A percentile compares a stretch with the other conserved stretches of the same genome.
These are phyloP conservation scores for Streptopelia turtur DNA, from an alignment of 2,797 vertebrate species.

Conservation along the genomic window DNA sequence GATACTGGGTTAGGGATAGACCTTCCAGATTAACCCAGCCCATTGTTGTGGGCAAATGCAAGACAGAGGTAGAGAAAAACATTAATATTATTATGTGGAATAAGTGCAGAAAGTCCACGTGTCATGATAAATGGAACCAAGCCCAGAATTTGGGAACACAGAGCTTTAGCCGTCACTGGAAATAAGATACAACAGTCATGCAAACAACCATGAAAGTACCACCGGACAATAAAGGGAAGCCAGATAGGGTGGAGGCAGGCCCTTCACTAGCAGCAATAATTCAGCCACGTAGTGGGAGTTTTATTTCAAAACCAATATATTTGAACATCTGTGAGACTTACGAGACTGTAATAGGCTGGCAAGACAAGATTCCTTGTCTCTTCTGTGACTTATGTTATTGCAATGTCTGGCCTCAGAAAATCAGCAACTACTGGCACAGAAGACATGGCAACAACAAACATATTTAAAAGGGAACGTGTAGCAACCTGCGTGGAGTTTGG, in stretches of 20 bases:
- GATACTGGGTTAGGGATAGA: neutral
- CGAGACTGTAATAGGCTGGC: conserved; percentile 32
- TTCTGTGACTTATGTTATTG: conserved; percentile 50
- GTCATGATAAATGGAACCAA: neutral
- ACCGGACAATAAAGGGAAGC: neutral
- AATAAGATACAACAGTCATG: neutral
- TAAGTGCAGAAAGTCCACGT: neutral
- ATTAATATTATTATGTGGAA: neutral
- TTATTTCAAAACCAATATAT: conserved; percentile 57
- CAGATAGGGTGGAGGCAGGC: conserved; percentile 47
- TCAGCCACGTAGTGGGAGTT: conserved; percentile 40
- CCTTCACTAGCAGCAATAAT: conserved; percentile 27
- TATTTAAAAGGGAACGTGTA: conserved; percentile 28
- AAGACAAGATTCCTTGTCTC: conserved; percentile 46
- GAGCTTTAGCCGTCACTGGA: neutral
- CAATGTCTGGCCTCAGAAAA: conserved; percentile 47
- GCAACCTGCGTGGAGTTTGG: neutral
- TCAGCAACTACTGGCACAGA: conserved; percentile 31
- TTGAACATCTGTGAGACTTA: conserved; percentile 67
- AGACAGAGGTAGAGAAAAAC: neutral
- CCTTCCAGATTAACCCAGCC: neutral
- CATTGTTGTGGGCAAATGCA: neutral
- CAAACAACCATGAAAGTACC: conserved; percentile 9
- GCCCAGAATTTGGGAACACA: neutral
- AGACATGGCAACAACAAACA: neutral